phyloP scores from a whole-genome alignment of 2,888 invertebrate genomes.

The Chymomyza fuscimana region DNA sequence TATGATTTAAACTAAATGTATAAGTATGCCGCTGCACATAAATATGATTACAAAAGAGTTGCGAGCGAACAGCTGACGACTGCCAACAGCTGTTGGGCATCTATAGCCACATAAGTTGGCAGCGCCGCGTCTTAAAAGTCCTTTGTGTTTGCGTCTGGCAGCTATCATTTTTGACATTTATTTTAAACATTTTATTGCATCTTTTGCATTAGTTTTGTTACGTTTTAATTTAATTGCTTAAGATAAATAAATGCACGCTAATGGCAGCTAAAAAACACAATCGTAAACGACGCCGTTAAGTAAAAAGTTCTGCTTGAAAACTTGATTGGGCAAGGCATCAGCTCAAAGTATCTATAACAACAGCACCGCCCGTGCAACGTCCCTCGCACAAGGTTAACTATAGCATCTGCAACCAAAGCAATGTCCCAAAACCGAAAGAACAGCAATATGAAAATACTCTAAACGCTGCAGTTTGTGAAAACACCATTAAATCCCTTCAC shows the following conservation, averaged over 20 bases:
- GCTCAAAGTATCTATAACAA: constrained; percentile 59
- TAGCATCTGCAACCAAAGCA: constrained; percentile 31
- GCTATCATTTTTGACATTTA: background rate
- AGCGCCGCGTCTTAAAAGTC: background rate
- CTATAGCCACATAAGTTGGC: background rate
- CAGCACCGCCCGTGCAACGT: constrained; percentile 50
- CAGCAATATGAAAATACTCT: constrained; percentile 28
- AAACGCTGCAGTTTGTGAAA: constrained; percentile 14
- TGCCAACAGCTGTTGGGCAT: background rate
- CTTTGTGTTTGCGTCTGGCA: background rate
- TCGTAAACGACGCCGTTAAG: background rate
- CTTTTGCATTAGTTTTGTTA: background rate
- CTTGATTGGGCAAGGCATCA: background rate
- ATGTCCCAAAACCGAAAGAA: background rate
- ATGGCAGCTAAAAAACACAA: background rate
- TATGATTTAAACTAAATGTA: background rate
- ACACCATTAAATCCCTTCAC: background rate
- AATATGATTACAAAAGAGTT: constrained; percentile 8
- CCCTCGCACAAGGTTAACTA: constrained; percentile 43
- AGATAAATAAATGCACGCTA: background rate
- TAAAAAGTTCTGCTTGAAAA: background rate
- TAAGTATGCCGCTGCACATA: background rate
- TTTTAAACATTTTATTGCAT: background rate
- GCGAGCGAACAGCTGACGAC: background rate
- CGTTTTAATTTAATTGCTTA: background rate